Conservation (phyloP, 2,888 invertebrate genomes). For the Yponomeuta malinellus region DNA sequence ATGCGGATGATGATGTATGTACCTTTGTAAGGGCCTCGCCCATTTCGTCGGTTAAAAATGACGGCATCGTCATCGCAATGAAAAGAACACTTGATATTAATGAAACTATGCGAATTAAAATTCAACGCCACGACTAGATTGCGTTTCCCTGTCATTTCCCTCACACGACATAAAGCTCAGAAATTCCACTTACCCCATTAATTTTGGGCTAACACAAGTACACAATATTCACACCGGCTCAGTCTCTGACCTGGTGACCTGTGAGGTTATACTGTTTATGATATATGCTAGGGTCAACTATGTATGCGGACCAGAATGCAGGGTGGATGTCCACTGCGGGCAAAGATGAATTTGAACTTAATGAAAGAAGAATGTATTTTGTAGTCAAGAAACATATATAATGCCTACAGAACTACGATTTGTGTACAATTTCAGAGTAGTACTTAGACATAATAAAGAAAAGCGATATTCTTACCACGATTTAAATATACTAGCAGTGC, state of each 20-base stretch:
- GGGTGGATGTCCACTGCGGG: not conserved
- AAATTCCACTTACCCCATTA: constrained; percentile 1
- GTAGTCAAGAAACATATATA: no score
- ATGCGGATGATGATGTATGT: no score
- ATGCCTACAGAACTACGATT: no score
- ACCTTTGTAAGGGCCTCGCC: no score
- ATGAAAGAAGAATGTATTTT: not conserved
- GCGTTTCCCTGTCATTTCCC: not conserved
- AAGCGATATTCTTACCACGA: no score
- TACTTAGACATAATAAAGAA: no score
- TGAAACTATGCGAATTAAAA: no score
- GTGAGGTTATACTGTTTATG: not conserved
- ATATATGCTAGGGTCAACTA: not conserved
- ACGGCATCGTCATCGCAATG: no score
- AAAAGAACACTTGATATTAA: no score
- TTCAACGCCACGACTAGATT: not conserved
- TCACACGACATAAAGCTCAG: not conserved
- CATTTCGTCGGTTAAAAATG: no score
- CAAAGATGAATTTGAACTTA: not conserved
- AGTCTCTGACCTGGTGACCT: not conserved
- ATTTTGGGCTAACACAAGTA: not conserved
- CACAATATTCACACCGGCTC: not conserved
- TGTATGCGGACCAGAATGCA: not conserved
- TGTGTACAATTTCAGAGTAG: no score
- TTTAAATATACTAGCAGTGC: no score